These are phyloP conservation scores for Anoplopoma fimbria DNA, from an alignment of 2,113 vertebrate species.

Conservation along the genomic window DNA sequence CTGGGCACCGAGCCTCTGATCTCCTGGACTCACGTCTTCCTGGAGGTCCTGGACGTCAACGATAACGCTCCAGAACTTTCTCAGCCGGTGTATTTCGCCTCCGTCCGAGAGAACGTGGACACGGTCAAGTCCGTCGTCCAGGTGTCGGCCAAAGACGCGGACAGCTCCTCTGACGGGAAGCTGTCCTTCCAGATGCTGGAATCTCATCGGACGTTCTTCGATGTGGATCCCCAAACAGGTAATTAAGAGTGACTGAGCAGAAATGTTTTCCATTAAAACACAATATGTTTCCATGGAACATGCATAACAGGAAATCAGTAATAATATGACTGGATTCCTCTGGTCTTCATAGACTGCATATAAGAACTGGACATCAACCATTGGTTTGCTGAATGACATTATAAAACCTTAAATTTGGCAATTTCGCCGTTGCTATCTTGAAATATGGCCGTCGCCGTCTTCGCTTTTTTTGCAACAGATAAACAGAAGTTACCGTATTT, in stretches of 20 bases:
- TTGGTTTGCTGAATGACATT: no score
- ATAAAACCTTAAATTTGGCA: no score
- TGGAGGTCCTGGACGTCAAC: slow-evolving; percentile 93
- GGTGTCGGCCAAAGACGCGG: slow-evolving; percentile 88
- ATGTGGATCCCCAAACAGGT: slow-evolving; percentile 90
- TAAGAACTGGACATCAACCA: no score
- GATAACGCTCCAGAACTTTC: slow-evolving; percentile 93
- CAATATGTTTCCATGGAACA: not conserved
- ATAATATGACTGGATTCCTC: not conserved
- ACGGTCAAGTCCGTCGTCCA: slow-evolving; percentile 85
- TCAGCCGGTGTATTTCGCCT: slow-evolving; percentile 90
- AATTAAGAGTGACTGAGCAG: slow-evolving; percentile 10
- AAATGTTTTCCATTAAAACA: not conserved
- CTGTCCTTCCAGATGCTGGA: slow-evolving; percentile 91
- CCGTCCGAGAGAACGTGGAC: slow-evolving; percentile 88
- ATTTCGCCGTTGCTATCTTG: no score
- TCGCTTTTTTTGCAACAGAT: no score
- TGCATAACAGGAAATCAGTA: not conserved
- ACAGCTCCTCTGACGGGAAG: slow-evolving; percentile 88
- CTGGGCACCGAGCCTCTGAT: slow-evolving; percentile 88
- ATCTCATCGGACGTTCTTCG: slow-evolving; percentile 86
- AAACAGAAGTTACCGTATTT: no score
- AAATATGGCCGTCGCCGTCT: no score
- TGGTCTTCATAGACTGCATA: no score
- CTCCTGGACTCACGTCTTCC: slow-evolving; percentile 92